Evolutionary conservation across 1,140 invertebrate species (phyloP).

Genomic region (Bombyx mori): DNA sequence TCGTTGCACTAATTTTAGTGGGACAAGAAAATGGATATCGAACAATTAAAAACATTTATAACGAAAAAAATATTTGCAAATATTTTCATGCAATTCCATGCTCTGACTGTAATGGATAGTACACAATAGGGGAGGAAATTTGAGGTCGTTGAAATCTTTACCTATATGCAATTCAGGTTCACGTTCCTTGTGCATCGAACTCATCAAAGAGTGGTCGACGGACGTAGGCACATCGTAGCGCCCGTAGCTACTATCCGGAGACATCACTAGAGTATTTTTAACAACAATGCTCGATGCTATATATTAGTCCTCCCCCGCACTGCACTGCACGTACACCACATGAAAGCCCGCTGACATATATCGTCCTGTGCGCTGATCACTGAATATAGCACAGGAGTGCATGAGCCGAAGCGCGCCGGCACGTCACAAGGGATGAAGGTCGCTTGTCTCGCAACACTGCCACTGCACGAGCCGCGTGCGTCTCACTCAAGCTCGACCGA

Average conservation of each 20-base stretch:
- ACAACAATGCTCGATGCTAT: constrained; percentile 35
- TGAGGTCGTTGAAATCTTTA: constrained; percentile 19
- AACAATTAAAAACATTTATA: too few species aligned
- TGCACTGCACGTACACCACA: constrained; percentile 60
- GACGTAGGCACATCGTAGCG: constrained; percentile 59
- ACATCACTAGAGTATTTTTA: constrained; percentile 64
- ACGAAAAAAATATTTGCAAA: too few species aligned
- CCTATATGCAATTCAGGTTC: constrained; percentile 70
- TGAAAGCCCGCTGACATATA: constrained; percentile 37
- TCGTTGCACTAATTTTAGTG: too few species aligned
- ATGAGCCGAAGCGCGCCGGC: constrained; percentile 43
- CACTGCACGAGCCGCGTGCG: constrained; percentile 60
- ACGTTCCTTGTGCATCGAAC: constrained; percentile 57
- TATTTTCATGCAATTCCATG: too few species aligned
- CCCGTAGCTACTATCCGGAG: constrained; percentile 69
- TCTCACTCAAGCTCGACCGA: constrained; percentile 62
- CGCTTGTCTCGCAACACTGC: constrained; percentile 40
- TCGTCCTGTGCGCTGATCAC: constrained; percentile 36
- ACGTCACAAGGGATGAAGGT: constrained; percentile 62
- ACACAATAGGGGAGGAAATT: too few species aligned
- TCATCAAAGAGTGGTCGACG: constrained; percentile 34
- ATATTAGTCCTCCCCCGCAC: constrained; percentile 46
- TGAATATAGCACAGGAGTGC: constrained; percentile 55
- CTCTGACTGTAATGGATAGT: too few species aligned
- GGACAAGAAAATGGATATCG: too few species aligned